Evolutionary conservation across 2,113 vertebrate genomes (phyloP), one percentile per base, ranked within the genome.

Genomic region (Ranitomeya imitator): DNA sequence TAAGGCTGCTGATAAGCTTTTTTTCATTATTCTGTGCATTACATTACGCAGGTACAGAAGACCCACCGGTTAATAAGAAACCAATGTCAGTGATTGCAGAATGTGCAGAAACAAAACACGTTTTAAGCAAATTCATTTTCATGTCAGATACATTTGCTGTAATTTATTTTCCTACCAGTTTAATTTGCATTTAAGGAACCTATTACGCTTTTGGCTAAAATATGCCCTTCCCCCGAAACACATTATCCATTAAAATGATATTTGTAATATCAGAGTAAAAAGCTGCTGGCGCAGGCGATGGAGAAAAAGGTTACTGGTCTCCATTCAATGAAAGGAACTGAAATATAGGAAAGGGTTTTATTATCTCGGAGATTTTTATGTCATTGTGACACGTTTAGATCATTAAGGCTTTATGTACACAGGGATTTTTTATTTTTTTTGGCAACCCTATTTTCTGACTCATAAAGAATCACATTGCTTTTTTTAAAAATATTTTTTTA

Each of bases 61-160:
- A 79, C 90, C 90, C 88, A 82, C 89, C 85, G 91, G 90, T 89
- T 89, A 89, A 90, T 89, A 92, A 87, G 91, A 89, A 90, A 92
- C 90, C 91, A 91, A 88, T 81, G 88, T 90, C 91, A 14, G 67
- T 59, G 90, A 90, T 88, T 3, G 1, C 78, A 83, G 90, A 89
- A 89, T 87, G 76, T 90, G 90, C 88, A 83, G 87, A 92, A 92
- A 82, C 88, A 90, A 90, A 92, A 89, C 90, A 92, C 52, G 1
- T 87, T 67, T 87, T 26, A 81, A 55, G 65, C 86, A 45, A 69
- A 67, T 93, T 92, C 91, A 79, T 91, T 87, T 91, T 91, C 92
- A 90, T 83, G 86, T 89, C 90, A 90, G 90, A 90, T 91, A 91
- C 92, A 93, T 92, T 91, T 92, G 82, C 88, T 88, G 88, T 91